Evolutionary conservation across 1,140 invertebrate species (phyloP), one percentile per base, ranked within the genome.

Genomic region (Drosophila persimilis): DNA sequence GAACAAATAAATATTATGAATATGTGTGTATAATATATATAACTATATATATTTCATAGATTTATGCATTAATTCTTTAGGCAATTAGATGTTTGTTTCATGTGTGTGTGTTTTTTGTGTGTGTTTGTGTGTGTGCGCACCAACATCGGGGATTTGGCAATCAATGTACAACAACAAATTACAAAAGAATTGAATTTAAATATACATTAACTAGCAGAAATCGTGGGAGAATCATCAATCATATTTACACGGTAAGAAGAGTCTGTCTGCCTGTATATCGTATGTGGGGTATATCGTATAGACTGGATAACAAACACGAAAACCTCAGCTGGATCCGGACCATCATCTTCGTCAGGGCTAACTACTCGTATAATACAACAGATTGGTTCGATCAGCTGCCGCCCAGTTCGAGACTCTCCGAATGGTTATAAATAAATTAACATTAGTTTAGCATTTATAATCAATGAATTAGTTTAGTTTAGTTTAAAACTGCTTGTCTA

Each of bases 1-100:
- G 65, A 77, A 86, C 81, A 85, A 85, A 85, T 85, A 85, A 85
- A 85, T 85, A 84, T 67, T 81, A 66, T 65, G 64, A 73, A 81
- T 77, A 80, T 73, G 66, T 77, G 65, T 72, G 46, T 72, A 39
- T 77, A 59, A 59, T 55, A 64, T 74, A 17, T 76, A 64, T 58
- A 35, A 69, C 65, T 69, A 50, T 69, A 67, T 55, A 55, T 67
- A 65, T 69, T 69, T 67, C n/a, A 56, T 67, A 53, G 51, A 69
- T 69, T 69, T 69, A 69, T 67, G 51, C 51, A 69, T 50, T 69
- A 69, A 69, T 69, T 69, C 63, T 70, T 73, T 74, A 69, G 77
- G 62, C 78, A 80, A 72, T 44, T 62, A 56, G 67, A 62, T 51
- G 29, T 69, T 46, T 52, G 31, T 67, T 8, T 67, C 51, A 15